Evolutionary conservation across 1,140 invertebrate genomes (phyloP).

Genomic region (Euwallacea similis): DNA sequence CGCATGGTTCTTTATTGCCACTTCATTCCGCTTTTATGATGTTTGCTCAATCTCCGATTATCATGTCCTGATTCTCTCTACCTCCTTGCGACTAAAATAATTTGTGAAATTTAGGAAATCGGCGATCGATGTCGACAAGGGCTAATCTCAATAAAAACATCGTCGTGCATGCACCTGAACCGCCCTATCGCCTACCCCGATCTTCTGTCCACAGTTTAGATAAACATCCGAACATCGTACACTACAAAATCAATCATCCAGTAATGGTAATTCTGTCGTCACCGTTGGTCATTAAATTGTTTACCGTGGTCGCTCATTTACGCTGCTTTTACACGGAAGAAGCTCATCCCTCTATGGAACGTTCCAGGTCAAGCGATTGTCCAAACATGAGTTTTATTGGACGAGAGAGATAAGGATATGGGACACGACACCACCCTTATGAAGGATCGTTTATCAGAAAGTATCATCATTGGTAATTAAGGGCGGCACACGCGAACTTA

Average conservation of each 20-base stretch:
- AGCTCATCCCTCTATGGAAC: too few species aligned
- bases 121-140: too few species aligned
- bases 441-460: not conserved
- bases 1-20: constrained; percentile 3
- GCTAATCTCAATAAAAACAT: not conserved
- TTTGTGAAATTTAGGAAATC: too few species aligned
- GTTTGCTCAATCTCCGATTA: not conserved
- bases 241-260: constrained; percentile 29
- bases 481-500: constrained; percentile 47
- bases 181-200: not conserved
- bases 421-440: too few species aligned
- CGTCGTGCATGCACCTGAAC: constrained; percentile 3
- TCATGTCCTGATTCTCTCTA: not conserved
- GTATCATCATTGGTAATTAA: not conserved
- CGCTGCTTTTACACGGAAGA: too few species aligned
- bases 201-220: constrained; percentile 9
- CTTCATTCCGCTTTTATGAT: constrained; percentile 6
- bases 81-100: too few species aligned
- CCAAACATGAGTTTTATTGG: not conserved
- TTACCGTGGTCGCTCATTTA: constrained; percentile 8
- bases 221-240: constrained; percentile 13
- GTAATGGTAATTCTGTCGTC: constrained; percentile 25
- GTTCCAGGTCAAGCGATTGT: not conserved
- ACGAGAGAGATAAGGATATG: too few species aligned
- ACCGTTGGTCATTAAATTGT: constrained; percentile 21